phyloP scores from a whole-genome alignment of 2,888 invertebrate genomes.

The Pyrocoelia pectoralis region DNA sequence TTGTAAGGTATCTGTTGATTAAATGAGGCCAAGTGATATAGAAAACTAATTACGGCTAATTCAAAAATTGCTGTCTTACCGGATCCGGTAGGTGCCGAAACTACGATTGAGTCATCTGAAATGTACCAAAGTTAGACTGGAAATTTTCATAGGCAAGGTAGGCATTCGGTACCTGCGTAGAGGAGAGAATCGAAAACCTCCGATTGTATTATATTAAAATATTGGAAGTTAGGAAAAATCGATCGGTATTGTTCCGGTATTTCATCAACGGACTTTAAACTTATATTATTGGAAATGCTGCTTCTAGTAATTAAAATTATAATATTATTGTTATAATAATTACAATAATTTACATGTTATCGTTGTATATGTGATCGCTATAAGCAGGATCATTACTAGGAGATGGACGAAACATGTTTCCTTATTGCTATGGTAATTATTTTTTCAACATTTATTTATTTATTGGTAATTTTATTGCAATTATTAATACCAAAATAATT shows the following conservation, averaged over 20 bases:
- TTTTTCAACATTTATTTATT: no score
- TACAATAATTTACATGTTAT: no score
- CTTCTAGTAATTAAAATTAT: neutral
- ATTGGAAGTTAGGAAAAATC: conserved; percentile 66
- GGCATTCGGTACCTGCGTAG: conserved; percentile 64
- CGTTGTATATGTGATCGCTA: no score
- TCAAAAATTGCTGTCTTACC: conserved; percentile 87
- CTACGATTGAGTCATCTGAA: conserved; percentile 73
- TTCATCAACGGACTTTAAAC: conserved; percentile 41
- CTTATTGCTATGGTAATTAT: no score
- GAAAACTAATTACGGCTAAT: conserved; percentile 74
- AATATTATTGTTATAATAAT: no score
- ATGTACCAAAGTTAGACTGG: conserved; percentile 15
- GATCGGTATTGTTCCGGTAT: conserved; percentile 50
- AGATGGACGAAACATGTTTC: no score
- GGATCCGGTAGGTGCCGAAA: conserved; percentile 84
- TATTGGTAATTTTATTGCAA: no score
- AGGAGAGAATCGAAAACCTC: conserved; percentile 73
- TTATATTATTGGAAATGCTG: neutral
- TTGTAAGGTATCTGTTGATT: conserved; percentile 64
- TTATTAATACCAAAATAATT: no score
- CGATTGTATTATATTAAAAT: conserved; percentile 79
- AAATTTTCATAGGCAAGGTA: no score
- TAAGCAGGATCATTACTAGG: no score
- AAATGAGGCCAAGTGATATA: conserved; percentile 64